Base-by-base conservation (phyloP, 2,888 invertebrate species). In the Agonopterix alstromeriana region DNA sequence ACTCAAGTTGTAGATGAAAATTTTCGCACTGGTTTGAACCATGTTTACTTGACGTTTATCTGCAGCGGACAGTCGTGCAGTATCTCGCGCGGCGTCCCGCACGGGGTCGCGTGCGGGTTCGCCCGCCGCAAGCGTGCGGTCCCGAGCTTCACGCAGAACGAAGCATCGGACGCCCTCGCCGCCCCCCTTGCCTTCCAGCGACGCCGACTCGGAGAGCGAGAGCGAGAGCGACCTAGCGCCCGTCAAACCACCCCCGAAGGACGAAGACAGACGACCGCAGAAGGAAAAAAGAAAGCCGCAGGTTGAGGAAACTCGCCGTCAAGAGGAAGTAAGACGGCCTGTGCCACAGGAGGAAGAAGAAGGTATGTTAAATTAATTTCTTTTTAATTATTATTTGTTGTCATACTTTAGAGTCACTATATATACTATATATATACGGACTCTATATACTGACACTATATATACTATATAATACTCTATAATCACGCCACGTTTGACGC, bases 41-140 rank as follows among this genome's bases (percentile, higher is more conserved):
- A 7, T 2, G n/a, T 10, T n/a, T 9, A 36, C 10, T 10, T n/a
- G 36, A n/a, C 38, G 35, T 40, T 36, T 27, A 38, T 47, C 63
- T 62, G 14, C 64, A 78, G 90, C 87, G 55, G 91, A 91, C 10
- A 89, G 81, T 51, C 81, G 88, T 4, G 61, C 77, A 2, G 68
- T 66, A 14, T 87, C 87, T 1, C 89, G 92, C 14, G 84, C 88
- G 0, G 78, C 89, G 1, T 92, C 93, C 0, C 89, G 93, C 17
- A 81, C 90, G 0, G 91, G 91, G 3, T 92, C 93, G 5, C 91
- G 94, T 7, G 91, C 93, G 2, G 90, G 90, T 0, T 93, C 93
- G 0, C 93, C 93, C 0, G 92, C 94, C 0, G 89, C 92, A 51
- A 94, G 94, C 63, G 66, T 91, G 46, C 91, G 93, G 56, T 93